Evolutionary conservation across 2,113 vertebrate species (phyloP).

Genomic region (Macrotis lagotis): DNA sequence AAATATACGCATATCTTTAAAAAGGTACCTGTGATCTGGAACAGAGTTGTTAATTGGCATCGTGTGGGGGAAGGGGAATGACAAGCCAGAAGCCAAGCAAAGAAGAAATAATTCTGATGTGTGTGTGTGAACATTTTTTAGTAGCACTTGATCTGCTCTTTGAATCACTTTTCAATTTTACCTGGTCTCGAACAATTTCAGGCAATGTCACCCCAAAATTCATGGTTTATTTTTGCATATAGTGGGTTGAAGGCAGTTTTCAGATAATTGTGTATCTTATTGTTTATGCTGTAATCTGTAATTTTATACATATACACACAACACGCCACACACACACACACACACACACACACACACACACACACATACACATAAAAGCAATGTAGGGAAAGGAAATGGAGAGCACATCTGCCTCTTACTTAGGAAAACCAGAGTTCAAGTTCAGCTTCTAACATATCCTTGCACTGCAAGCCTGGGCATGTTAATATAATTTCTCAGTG

Average conservation of each 20-base stretch:
- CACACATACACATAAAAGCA: background rate
- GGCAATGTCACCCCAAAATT: background rate
- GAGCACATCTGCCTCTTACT: background rate
- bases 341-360: too few relatives aligned
- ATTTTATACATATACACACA: background rate
- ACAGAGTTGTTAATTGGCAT: background rate
- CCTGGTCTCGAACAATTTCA: background rate
- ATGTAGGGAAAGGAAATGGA: background rate
- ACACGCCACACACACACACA: too few relatives aligned
- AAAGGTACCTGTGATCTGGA: background rate
- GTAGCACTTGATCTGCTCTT: background rate
- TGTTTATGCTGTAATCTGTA: background rate
- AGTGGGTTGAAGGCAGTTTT: background rate
- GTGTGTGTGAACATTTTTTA: too few relatives aligned
- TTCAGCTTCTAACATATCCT: background rate
- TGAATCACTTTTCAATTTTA: background rate
- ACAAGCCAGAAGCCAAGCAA: background rate
- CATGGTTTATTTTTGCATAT: background rate
- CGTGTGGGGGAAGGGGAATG: background rate
- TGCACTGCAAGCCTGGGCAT: background rate
- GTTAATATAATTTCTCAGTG: background rate
- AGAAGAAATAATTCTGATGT: background rate
- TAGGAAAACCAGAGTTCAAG: background rate
- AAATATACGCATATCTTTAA: too few relatives aligned
- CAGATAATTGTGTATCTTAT: background rate